These are phyloP conservation scores for Thecocarcelia acutangulata DNA, from an alignment of 2,888 invertebrate species.

Conservation along the genomic window DNA sequence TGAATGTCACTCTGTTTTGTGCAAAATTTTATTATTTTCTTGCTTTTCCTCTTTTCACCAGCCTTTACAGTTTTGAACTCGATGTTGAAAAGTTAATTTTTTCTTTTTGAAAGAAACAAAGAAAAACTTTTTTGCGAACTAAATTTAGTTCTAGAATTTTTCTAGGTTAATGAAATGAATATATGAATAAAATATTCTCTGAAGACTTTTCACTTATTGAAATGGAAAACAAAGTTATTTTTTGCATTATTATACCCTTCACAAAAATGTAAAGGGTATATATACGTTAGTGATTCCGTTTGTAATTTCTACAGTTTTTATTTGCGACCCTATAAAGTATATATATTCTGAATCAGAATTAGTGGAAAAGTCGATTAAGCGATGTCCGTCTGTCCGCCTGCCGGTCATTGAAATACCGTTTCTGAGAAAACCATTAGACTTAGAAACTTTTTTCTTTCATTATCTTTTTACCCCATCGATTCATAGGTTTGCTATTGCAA, in stretches of 20 bases:
- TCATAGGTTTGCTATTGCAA: too few species aligned
- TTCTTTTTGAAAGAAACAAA: neutral
- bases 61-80: slow-evolving; percentile 31
- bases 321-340: too few species aligned
- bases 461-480: too few species aligned
- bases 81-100: slow-evolving; percentile 9
- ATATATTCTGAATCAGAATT: too few species aligned
- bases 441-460: neutral
- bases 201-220: slow-evolving; percentile 22
- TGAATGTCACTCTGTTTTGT: slow-evolving; percentile 48
- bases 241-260: too few species aligned
- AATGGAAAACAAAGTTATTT: slow-evolving; percentile 36
- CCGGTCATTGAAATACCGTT: too few species aligned
- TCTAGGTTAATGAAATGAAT: slow-evolving; percentile 55
- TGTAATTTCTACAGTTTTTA: too few species aligned
- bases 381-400: too few species aligned
- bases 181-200: slow-evolving; percentile 36
- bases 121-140: slow-evolving; percentile 10
- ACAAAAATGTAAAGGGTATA: too few species aligned
- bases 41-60: slow-evolving; percentile 4
- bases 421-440: too few species aligned
- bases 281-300: too few species aligned
- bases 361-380: too few species aligned
- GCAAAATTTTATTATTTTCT: slow-evolving; percentile 45
- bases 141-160: slow-evolving; percentile 18